Conservation (phyloP, 1,140 invertebrate species). For the Pachypsylla venusta region DNA sequence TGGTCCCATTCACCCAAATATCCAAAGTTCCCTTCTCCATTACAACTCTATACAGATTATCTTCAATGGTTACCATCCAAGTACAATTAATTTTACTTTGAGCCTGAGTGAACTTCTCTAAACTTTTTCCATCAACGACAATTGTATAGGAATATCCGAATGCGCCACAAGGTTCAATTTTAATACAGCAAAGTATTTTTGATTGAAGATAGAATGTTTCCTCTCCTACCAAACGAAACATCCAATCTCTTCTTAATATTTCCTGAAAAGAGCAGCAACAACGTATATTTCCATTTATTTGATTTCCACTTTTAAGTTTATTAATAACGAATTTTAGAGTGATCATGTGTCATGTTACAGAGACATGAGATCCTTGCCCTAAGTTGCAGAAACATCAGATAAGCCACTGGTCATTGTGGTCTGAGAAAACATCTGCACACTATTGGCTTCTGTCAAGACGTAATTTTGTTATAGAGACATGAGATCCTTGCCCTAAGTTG, state of each 20-base stretch:
- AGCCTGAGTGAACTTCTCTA: constrained; percentile 60
- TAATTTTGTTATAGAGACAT: too few relatives aligned
- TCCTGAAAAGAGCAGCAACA: constrained; percentile 39
- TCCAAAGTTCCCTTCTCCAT: constrained; percentile 57
- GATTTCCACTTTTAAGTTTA: too few relatives aligned
- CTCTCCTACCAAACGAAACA: constrained; percentile 73
- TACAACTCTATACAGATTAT: constrained; percentile 30
- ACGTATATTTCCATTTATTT: constrained; percentile 4
- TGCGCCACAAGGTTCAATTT: constrained; percentile 56
- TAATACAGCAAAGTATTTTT: constrained; percentile 32
- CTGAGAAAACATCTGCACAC: too few relatives aligned
- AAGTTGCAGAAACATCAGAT: too few relatives aligned
- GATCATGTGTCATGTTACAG: too few relatives aligned
- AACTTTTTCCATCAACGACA: constrained; percentile 54
- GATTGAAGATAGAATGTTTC: constrained; percentile 37
- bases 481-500: too few relatives aligned
- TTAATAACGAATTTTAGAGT: too few relatives aligned
- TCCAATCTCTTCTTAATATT: constrained; percentile 60
- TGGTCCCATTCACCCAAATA: constrained; percentile 60
- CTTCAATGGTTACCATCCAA: constrained; percentile 38
- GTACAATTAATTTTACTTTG: constrained; percentile 51
- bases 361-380: too few relatives aligned
- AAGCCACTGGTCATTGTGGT: too few relatives aligned
- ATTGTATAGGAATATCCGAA: constrained; percentile 67
- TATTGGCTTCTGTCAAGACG: too few relatives aligned